These are phyloP conservation scores for Calcarius lapponicus DNA, from an alignment of 2,797 vertebrate species.

Conservation along the genomic window DNA sequence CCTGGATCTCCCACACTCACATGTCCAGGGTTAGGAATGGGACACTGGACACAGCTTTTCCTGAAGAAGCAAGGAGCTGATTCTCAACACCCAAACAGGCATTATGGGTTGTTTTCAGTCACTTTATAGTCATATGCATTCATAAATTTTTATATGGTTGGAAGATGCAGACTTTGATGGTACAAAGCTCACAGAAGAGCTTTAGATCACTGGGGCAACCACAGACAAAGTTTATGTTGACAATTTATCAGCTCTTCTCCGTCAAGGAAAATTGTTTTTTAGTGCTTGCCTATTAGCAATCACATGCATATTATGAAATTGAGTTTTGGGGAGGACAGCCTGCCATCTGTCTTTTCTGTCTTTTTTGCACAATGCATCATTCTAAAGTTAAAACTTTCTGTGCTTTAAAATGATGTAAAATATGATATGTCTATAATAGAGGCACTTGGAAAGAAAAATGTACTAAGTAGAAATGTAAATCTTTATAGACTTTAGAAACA, in stretches of 20 bases:
- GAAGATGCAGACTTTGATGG: conserved; percentile 70
- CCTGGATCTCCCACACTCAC: neutral
- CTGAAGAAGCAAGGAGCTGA: conserved; percentile 35
- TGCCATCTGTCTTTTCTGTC: conserved; percentile 76
- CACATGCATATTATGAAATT: conserved; percentile 77
- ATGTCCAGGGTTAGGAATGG: neutral
- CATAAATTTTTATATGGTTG: conserved; percentile 74
- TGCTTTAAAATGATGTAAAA: conserved; percentile 69
- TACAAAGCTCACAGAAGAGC: conserved; percentile 69
- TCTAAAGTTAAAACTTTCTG: conserved; percentile 69
- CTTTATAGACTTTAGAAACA: conserved; percentile 56
- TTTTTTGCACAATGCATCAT: conserved; percentile 60
- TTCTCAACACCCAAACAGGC: conserved; percentile 43
- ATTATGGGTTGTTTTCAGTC: conserved; percentile 64
- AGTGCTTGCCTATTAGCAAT: conserved; percentile 77
- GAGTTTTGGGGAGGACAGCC: conserved; percentile 73
- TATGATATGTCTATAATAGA: conserved; percentile 54
- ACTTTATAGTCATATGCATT: conserved; percentile 71
- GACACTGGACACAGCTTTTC: neutral
- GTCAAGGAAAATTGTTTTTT: conserved; percentile 76
- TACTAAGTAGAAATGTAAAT: conserved; percentile 57
- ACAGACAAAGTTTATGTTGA: conserved; percentile 72
- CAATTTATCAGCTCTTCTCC: conserved; percentile 75
- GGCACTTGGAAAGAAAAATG: conserved; percentile 70
- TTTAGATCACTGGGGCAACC: conserved; percentile 71